Evolutionary conservation across 2,113 vertebrate genomes (phyloP).

Genomic region (Tringa solitaria): DNA sequence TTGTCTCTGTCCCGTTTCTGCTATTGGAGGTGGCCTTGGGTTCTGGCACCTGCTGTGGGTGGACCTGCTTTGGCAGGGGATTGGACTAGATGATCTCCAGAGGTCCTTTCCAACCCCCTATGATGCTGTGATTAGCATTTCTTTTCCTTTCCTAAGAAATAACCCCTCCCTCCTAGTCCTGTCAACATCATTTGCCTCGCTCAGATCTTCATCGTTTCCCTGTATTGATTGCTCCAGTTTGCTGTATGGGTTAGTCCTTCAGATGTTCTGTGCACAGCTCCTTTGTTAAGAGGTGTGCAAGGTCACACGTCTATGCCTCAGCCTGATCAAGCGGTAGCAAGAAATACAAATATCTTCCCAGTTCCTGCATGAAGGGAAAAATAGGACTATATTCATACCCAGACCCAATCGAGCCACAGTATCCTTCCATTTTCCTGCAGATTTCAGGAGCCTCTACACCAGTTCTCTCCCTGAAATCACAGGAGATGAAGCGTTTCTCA

Average conservation of each 20-base stretch:
- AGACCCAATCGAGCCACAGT: not conserved
- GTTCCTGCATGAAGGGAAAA: not conserved
- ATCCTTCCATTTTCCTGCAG: not conserved
- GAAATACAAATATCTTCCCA: not conserved
- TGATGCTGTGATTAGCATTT: not conserved
- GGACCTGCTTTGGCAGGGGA: too few relatives aligned
- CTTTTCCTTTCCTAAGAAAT: not conserved
- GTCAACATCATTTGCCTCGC: slow-evolving; percentile 31
- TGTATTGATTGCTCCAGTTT: not conserved
- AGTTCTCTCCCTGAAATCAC: not conserved
- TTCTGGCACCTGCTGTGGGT: not conserved
- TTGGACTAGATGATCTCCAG: too few relatives aligned
- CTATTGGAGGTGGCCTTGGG: not conserved
- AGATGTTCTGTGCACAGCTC: not conserved
- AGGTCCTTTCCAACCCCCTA: too few relatives aligned
- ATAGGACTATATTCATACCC: fast-evolving
- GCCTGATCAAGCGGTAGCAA: not conserved
- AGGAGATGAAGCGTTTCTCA: not conserved
- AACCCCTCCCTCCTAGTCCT: not conserved
- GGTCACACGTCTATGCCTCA: not conserved
- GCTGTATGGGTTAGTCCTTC: not conserved
- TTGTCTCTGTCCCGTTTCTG: not conserved
- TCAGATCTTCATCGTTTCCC: not conserved
- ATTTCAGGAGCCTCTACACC: not conserved
- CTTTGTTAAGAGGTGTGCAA: not conserved